These are phyloP conservation scores for Conus canariensis DNA, from an alignment of 2,888 invertebrate species.

Conservation along the genomic window DNA sequence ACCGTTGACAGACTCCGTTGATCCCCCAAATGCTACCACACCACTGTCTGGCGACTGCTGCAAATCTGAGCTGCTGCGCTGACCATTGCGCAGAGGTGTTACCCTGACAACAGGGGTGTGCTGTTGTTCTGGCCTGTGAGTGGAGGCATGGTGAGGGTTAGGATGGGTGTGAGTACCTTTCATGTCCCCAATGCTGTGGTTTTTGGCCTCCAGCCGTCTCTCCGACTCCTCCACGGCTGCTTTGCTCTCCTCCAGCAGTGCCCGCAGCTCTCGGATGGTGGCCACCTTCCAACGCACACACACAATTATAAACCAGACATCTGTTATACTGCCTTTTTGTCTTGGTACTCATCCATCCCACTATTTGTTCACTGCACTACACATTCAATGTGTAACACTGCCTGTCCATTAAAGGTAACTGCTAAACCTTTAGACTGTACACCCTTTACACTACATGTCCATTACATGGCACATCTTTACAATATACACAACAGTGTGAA, in stretches of 20 bases:
- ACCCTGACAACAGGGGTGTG: conserved; percentile 11
- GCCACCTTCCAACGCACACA: conserved; percentile 57
- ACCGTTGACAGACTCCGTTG: background rate
- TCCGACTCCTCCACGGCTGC: conserved; percentile 31
- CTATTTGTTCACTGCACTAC: background rate
- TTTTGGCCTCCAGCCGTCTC: conserved; percentile 40
- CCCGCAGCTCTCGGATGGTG: conserved; percentile 80
- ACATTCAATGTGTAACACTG: no score
- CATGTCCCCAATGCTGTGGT: conserved; percentile 32
- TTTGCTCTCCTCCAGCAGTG: conserved; percentile 64
- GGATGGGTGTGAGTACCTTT: conserved; percentile 32
- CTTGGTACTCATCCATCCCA: background rate
- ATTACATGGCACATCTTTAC: no score
- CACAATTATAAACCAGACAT: background rate
- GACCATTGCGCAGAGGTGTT: background rate
- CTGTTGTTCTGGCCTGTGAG: background rate
- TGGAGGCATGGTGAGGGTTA: background rate
- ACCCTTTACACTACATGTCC: no score
- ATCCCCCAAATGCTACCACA: background rate
- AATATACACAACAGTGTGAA: no score
- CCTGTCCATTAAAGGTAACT: no score
- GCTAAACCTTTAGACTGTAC: no score
- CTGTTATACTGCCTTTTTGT: no score
- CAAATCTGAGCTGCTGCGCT: background rate
- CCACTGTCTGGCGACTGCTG: background rate